phyloP scores from a whole-genome alignment of 2,113 vertebrate species.

The Corvus moneduloides region DNA sequence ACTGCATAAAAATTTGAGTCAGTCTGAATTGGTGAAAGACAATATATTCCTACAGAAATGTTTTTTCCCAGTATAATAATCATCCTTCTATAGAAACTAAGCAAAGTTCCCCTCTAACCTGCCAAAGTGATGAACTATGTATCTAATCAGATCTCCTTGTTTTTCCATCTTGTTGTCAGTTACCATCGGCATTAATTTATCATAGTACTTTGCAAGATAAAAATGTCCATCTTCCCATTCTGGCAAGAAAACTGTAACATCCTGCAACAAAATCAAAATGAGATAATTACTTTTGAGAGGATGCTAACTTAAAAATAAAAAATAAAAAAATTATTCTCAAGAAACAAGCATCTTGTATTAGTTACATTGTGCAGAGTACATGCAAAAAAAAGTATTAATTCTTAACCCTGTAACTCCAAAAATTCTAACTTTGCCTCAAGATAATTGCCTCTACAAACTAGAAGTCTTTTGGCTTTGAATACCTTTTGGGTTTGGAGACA shows the following conservation, averaged over 20 bases:
- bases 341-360: background rate
- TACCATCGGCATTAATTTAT: conserved; percentile 98
- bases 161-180: conserved; percentile 99
- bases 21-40: background rate
- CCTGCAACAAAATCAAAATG: conserved; percentile 71
- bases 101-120: conserved; percentile 76
- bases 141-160: conserved; percentile 94
- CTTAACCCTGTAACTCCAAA: background rate
- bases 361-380: accelerated
- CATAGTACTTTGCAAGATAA: conserved; percentile 97
- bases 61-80: background rate
- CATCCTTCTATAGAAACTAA: background rate
- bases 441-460: background rate
- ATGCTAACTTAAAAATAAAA: background rate
- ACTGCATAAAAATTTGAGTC: background rate
- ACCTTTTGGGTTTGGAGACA: background rate
- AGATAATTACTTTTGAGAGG: background rate
- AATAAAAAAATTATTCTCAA: background rate
- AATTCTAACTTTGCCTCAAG: background rate
- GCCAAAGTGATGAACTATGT: conserved; percentile 94
- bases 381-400: background rate
- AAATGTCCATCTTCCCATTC: conserved; percentile 99
- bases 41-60: background rate
- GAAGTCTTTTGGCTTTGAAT: background rate
- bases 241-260: conserved; percentile 90